Evolutionary conservation across 2,113 vertebrate genomes (phyloP).

Genomic region (Gnathonemus echidnorhynchus): DNA sequence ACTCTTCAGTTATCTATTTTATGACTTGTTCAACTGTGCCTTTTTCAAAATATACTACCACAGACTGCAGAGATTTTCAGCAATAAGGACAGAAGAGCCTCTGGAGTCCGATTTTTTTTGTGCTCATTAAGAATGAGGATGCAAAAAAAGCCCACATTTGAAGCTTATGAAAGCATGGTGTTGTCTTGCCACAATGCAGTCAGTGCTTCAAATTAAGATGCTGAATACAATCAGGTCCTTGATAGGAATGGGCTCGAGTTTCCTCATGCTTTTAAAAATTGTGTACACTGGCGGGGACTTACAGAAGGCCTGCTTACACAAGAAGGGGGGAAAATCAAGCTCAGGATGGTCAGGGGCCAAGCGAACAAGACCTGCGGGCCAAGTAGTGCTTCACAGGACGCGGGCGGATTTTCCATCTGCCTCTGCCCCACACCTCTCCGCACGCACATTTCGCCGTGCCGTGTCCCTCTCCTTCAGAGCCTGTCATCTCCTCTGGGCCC

Average conservation of each 20-base stretch:
- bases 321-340: background rate
- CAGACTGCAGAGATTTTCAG: background rate
- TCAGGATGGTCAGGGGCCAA: background rate
- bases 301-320: background rate
- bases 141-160: background rate
- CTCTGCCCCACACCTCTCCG: background rate
- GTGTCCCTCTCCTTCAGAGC: background rate
- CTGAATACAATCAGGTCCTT: background rate
- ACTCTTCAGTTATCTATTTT: background rate
- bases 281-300: background rate
- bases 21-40: background rate
- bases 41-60: background rate
- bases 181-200: background rate
- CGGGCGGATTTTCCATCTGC: constrained; percentile 13
- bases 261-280: background rate
- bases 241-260: background rate
- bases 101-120: background rate
- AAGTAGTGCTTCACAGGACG: background rate
- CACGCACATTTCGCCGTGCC: background rate
- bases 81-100: background rate
- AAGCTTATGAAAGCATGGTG: background rate
- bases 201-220: background rate
- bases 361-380: background rate
- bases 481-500: background rate
- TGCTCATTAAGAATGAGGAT: background rate